Base-by-base conservation (phyloP, 2,888 invertebrate species). In the Electrophaes corylata region DNA sequence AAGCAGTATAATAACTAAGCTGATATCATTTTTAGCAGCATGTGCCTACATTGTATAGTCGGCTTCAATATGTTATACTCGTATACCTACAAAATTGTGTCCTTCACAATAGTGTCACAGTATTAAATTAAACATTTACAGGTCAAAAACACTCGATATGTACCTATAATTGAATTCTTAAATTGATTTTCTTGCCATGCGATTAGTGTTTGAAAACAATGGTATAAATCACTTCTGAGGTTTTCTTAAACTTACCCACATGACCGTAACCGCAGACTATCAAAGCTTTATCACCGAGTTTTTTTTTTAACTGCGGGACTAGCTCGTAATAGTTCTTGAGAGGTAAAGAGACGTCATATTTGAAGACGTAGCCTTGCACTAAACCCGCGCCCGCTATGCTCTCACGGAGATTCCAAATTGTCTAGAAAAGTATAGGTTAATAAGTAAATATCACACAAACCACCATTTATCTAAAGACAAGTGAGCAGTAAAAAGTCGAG, bases 281-380 rank as follows among this genome's bases (percentile, higher is more conserved):
- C 0, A 92, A 83, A 4, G 94, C 93, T 58, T 93, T 88, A 12
- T 93, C 89, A 0, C 94, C 94, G 48, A 98, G 83, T 57, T 94
- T 93, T 60, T 95, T 86, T 23, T 92, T 88, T 81, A 97, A 93
- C 26, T 93, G 93, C 14, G 95, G 94, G 3, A 98, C 96, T 39
- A 98, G 91, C 14, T 95, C 94, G 83, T 99, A 99, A 86, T 98
- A 99, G 54, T 95, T 85, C 6, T 93, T 86, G 35, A 96, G 86
- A 0, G 99, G 99, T 56, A 99, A 82, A 0, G 99, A 98, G 3
- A 99, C 94, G 82, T 99, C 99, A 80, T 99, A 99, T 81, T 99
- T 99, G 86, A 96, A 98, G 48, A 96, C 95, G 84, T 97, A 98
- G 5, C 98, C 98, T 67, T 97, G 96, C 8, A 88, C 80, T 57